Evolutionary conservation across 1,140 invertebrate species (phyloP).

Genomic region (Temnothorax nylanderi): DNA sequence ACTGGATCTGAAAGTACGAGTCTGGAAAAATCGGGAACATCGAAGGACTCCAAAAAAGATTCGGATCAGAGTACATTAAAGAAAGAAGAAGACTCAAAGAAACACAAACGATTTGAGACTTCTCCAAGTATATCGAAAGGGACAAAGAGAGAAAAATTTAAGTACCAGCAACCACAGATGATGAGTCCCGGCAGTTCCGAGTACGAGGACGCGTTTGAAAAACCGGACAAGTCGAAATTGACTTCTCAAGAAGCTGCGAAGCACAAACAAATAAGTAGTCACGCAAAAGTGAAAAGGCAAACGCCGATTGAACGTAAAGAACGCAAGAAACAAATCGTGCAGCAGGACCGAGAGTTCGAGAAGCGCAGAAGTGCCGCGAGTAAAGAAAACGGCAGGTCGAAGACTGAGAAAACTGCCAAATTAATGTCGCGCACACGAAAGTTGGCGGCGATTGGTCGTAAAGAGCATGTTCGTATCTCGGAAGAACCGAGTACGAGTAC

Average conservation of each 20-base stretch:
- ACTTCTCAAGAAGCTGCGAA: slow-evolving; percentile 69
- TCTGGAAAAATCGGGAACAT: slow-evolving; percentile 62
- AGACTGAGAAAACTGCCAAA: slow-evolving; percentile 40
- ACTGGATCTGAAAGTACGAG: slow-evolving; percentile 60
- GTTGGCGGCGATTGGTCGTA: slow-evolving; percentile 22
- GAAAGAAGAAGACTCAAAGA: slow-evolving; percentile 57
- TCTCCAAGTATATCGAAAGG: slow-evolving; percentile 51
- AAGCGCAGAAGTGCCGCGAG: slow-evolving; percentile 63
- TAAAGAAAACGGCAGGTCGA: slow-evolving; percentile 63
- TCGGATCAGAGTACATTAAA: slow-evolving; percentile 51
- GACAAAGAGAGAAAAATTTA: slow-evolving; percentile 70
- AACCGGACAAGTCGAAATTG: slow-evolving; percentile 51
- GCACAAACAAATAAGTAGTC: slow-evolving; percentile 66
- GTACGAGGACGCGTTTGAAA: slow-evolving; percentile 76
- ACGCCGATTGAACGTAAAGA: slow-evolving; percentile 66
- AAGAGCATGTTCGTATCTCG: background rate
- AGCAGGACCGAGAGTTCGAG: slow-evolving; percentile 44
- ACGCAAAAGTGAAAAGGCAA: slow-evolving; percentile 68
- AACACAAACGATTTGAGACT: slow-evolving; percentile 24
- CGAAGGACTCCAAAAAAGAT: slow-evolving; percentile 56
- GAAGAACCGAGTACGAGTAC: slow-evolving; percentile 61
- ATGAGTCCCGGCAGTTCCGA: slow-evolving; percentile 80
- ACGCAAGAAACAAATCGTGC: slow-evolving; percentile 59
- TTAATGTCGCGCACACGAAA: slow-evolving; percentile 30
- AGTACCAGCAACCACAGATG: slow-evolving; percentile 74